Evolutionary conservation across 2,113 vertebrate species (phyloP), one percentile per base, ranked within the genome.

Genomic region (Strix aluco): DNA sequence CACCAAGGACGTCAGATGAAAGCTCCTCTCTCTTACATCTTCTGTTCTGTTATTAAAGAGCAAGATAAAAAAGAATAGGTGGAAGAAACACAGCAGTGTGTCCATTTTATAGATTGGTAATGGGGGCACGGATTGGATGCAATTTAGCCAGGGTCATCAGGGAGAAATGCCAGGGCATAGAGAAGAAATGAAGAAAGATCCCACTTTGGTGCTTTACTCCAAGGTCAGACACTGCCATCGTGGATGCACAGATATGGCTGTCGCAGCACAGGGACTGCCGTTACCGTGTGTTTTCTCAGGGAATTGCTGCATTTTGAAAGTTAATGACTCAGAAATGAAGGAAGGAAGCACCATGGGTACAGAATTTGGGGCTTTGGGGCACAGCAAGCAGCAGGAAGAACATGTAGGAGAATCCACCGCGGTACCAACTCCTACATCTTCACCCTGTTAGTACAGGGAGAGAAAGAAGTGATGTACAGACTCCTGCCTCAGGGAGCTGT

Each of bases 311-410:
- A 52, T 91, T 94, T 88, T 66, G 32, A 51, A 80, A 61, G 16
- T 22, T 65, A 75, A 71, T 6, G 9, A 51, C n/a, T 84, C 36
- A 22, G 61, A 81, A 81, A 61, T 0, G 2, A 58, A 72, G 34
- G 36, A 90, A 88, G 13, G 17, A 90, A 79, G 34, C 40, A 42
- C 32, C 18, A 25, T 4, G 25, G 34, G 51, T n/a, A 38, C 40
- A 73, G 36, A 49, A 69, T 77, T 42, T 79, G 38, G 27, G 44
- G 84, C 57, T 91, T 27, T 38, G 47, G 61, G 34, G 70, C 52
- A 85, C 32, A 67, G 52, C 32, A 86, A 78, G 65, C 18, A 59
- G 58, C 78, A 89, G 81, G 51, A 91, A 67, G 40, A 94, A 36
- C 32, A n/a, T 5, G 30, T 9, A 79, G 40, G 30, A 78, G 40